A percentile compares a stretch with the other conserved stretches of the same genome.
Evolutionary conservation across 2,888 invertebrate species (phyloP).

Genomic region (Junonia oenone): DNA sequence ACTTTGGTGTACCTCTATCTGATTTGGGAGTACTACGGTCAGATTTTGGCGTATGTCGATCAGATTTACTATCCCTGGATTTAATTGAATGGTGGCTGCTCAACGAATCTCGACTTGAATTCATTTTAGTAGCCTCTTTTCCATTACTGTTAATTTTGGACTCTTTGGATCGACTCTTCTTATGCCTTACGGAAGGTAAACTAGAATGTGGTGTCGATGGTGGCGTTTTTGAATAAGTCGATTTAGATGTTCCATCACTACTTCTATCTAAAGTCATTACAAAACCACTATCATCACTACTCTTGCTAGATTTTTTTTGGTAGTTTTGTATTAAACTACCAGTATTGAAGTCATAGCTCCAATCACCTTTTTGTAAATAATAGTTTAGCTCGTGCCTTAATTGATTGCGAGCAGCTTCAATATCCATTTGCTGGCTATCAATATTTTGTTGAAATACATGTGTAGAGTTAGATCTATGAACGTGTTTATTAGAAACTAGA

Average conservation of each 20-base stretch:
- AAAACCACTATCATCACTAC: slow-evolving; percentile 74
- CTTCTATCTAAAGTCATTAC: slow-evolving; percentile 75
- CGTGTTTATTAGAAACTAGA: slow-evolving; percentile 73
- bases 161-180: slow-evolving; percentile 71
- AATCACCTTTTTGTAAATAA: slow-evolving; percentile 73
- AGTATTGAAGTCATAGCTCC: slow-evolving; percentile 73
- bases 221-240: slow-evolving; percentile 71
- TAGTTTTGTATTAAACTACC: slow-evolving; percentile 73
- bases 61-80: slow-evolving; percentile 73
- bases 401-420: slow-evolving; percentile 70
- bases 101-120: slow-evolving; percentile 72
- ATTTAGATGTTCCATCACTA: slow-evolving; percentile 72
- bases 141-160: slow-evolving; percentile 60
- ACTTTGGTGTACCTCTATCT: slow-evolving; percentile 62
- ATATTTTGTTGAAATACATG: slow-evolving; percentile 77
- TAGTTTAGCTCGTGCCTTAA: slow-evolving; percentile 70
- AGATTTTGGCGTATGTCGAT: slow-evolving; percentile 67
- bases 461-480: slow-evolving; percentile 82
- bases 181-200: slow-evolving; percentile 68
- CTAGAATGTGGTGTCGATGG: slow-evolving; percentile 72
- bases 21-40: slow-evolving; percentile 73
- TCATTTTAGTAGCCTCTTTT: slow-evolving; percentile 62
- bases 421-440: slow-evolving; percentile 59
- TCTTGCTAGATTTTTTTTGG: slow-evolving; percentile 74
- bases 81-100: slow-evolving; percentile 75